These are phyloP conservation scores for Cerceris ruficornis DNA, from an alignment of 2,888 invertebrate species.

Conservation along the genomic window DNA sequence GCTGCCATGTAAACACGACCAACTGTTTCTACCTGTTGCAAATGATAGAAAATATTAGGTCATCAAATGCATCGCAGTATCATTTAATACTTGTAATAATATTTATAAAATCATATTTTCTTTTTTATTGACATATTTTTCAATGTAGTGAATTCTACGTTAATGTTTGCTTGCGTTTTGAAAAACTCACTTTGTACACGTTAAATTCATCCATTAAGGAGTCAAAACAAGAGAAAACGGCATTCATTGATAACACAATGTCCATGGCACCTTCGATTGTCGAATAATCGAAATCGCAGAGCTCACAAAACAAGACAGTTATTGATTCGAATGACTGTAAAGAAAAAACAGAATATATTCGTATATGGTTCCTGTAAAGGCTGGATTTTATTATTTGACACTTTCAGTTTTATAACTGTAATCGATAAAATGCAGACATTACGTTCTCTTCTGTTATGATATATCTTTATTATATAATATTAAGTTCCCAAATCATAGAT, in stretches of 20 bases:
- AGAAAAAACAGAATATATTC: constrained; percentile 11
- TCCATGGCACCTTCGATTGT: constrained; percentile 87
- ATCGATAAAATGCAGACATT: no score
- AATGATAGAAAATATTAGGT: not conserved
- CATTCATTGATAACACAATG: constrained; percentile 92
- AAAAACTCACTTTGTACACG: constrained; percentile 89
- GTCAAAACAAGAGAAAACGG: constrained; percentile 93
- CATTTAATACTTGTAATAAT: not conserved
- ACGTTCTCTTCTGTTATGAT: no score
- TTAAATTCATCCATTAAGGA: constrained; percentile 91
- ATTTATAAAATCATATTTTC: not conserved
- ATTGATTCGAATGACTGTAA: constrained; percentile 89
- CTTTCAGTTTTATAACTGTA: no score
- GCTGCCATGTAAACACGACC: constrained; percentile 97
- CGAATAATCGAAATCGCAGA: constrained; percentile 85
- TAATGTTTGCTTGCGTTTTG: not conserved
- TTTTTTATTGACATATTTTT: not conserved
- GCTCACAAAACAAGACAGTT: constrained; percentile 91
- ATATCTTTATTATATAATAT: no score
- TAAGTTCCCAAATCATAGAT: no score
- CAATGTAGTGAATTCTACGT: no score
- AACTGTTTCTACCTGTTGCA: constrained; percentile 92
- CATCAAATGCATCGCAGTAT: not conserved
- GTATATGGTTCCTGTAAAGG: no score
- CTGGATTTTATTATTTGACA: no score